phyloP scores from a whole-genome alignment of 2,113 vertebrate genomes.

The Silurus meridionalis region DNA sequence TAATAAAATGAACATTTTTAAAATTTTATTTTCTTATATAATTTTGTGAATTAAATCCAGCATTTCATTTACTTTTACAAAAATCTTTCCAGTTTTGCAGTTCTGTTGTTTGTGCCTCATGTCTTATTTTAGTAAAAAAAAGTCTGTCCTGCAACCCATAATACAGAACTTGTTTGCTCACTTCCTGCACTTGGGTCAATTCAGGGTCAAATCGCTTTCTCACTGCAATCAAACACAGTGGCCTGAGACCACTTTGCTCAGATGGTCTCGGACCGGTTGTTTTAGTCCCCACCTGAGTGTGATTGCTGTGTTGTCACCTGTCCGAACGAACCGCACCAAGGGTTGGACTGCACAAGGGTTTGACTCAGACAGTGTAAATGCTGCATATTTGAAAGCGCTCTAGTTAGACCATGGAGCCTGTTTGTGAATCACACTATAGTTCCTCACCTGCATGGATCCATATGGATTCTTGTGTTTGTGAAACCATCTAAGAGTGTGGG shows the following conservation, averaged over 20 bases:
- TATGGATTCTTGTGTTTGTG: neutral
- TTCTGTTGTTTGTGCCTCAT: neutral
- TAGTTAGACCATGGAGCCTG: neutral
- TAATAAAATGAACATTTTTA: neutral
- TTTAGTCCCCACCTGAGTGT: neutral
- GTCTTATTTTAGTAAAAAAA: neutral
- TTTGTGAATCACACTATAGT: neutral
- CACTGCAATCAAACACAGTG: neutral
- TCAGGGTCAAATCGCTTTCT: neutral
- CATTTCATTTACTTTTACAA: neutral
- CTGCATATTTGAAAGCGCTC: neutral
- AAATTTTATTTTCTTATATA: too few species aligned
- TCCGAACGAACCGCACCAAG: neutral
- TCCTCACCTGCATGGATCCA: slow-evolving; percentile 11
- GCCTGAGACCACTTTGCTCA: neutral
- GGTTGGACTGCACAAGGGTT: neutral
- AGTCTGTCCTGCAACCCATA: neutral
- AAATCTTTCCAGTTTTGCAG: neutral
- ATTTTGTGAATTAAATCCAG: neutral
- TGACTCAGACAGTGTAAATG: neutral
- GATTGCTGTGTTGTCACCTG: neutral
- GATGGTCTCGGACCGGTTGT: neutral
- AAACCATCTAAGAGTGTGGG: neutral
- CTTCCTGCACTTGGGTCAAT: neutral
- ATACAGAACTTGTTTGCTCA: neutral